Base-by-base conservation (phyloP, 2,797 vertebrate genomes). In the Chloroceryle inda region DNA sequence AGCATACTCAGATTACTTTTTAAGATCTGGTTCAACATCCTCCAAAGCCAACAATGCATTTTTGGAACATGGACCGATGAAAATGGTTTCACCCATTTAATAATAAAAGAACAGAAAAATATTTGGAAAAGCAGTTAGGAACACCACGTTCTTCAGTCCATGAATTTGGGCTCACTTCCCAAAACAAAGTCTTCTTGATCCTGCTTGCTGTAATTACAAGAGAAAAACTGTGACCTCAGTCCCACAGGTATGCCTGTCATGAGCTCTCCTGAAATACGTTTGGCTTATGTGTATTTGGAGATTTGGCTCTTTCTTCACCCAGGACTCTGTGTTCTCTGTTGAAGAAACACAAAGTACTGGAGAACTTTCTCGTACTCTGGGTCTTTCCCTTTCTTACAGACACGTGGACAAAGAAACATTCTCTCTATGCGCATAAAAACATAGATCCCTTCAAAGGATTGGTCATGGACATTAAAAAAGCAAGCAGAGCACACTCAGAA, bases 171-270 rank as follows among this genome's bases (percentile, higher is more conserved):
- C 12, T 73, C 29, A 47, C 53, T 84, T 89, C 90, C 55, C 75
- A 96, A 95, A 92, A 62, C 53, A 42, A 42, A 92, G 20, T 52
- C 31, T 87, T 85, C 35, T 86, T 93, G 69, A 85, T 87, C 44
- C 22, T 67, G 11, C 11, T 86, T 88, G 63, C 22, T 83, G 11
- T 67, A 92, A 85, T 90, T 93, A 64, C 27, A 81, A 52, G 29
- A 76, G 27, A 63, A 78, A 91, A 85, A 58, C 37, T 85, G 52
- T 94, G 71, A 92, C 87, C 66, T 93, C 91, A 92, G 42, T 59
- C 42, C 35, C 66, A 79, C 26, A 83, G 83, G 64, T 91, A 87
- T 92, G 76, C n/a, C 50, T 80, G 49, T 40, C 56, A 37, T 40
- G 50, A 89, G 12, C 15, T 58, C n/a, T 85, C 13, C 53, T 73